Percentiles rank a stretch among this genome's conserved stretches.
phyloP scores from a whole-genome alignment of 1,140 invertebrate genomes.

The Drosophila subobscura region DNA sequence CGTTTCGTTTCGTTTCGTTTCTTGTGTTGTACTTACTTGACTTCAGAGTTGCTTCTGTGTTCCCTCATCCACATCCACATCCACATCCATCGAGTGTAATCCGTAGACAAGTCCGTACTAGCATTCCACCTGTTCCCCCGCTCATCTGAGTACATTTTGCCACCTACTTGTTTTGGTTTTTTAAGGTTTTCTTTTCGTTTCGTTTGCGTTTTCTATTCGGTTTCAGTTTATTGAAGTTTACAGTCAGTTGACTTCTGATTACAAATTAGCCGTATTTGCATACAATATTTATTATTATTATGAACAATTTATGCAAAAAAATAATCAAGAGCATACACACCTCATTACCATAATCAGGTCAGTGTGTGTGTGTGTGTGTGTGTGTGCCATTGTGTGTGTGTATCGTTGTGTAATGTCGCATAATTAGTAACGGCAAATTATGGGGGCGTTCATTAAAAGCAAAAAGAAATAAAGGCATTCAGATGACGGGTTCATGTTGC shows the following conservation, averaged over 20 bases:
- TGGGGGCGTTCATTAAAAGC: slow-evolving; percentile 32
- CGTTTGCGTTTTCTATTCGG: not conserved
- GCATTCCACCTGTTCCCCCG: not conserved
- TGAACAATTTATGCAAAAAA: slow-evolving; percentile 48
- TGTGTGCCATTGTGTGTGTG: slow-evolving; percentile 8
- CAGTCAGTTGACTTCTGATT: slow-evolving; percentile 51
- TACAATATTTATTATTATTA: slow-evolving; percentile 57
- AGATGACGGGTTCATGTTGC: too few species aligned
- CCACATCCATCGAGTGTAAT: slow-evolving; percentile 23
- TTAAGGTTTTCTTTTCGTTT: slow-evolving; percentile 1
- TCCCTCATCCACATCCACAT: slow-evolving; percentile 2
- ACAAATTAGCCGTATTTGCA: slow-evolving; percentile 61
- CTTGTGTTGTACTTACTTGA: slow-evolving; percentile 28
- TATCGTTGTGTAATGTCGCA: slow-evolving; percentile 28
- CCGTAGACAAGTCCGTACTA: slow-evolving; percentile 23
- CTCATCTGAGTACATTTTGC: not conserved
- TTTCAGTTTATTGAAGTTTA: slow-evolving; percentile 17
- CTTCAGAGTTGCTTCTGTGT: slow-evolving; percentile 41
- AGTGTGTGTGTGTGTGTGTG: not conserved
- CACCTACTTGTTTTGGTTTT: not conserved
- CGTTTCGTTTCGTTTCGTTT: slow-evolving; percentile 2
- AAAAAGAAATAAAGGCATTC: not conserved
- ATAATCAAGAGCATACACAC: slow-evolving; percentile 22
- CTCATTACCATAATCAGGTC: slow-evolving; percentile 50
- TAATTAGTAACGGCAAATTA: slow-evolving; percentile 45